Evolutionary conservation across 2,113 vertebrate genomes (phyloP).

Genomic region (Albula glossodonta): DNA sequence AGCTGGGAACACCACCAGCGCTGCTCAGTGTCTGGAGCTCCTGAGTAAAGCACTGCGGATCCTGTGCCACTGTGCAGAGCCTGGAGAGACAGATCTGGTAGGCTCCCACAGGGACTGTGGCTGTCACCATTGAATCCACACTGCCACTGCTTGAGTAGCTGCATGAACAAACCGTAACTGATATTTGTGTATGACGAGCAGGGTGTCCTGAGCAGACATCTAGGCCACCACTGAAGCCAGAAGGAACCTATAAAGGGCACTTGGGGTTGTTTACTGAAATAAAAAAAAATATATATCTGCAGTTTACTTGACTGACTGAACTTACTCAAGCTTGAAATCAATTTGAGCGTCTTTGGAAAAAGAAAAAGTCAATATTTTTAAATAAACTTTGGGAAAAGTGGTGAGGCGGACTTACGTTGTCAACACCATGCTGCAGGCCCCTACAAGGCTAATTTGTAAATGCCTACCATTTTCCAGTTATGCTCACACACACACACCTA

Average conservation of each 20-base stretch:
- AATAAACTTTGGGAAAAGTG: too few species aligned
- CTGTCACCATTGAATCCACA: neutral
- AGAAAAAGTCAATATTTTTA: too few species aligned
- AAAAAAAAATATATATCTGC: neutral
- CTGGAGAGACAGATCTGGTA: too few species aligned
- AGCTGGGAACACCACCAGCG: neutral
- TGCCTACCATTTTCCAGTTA: too few species aligned
- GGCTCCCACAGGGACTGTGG: neutral
- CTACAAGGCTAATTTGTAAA: too few species aligned
- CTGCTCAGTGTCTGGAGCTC: neutral
- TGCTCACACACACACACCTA: too few species aligned
- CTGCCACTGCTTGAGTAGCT: neutral
- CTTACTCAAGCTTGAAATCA: too few species aligned
- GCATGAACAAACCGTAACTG: neutral
- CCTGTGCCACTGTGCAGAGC: too few species aligned
- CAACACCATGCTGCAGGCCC: too few species aligned
- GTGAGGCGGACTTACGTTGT: too few species aligned
- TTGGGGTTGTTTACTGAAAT: neutral
- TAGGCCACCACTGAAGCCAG: neutral
- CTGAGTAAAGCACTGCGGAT: neutral
- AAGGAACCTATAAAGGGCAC: neutral
- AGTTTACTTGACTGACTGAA: too few species aligned
- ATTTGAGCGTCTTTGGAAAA: too few species aligned
- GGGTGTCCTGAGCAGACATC: neutral
- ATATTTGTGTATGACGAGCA: neutral